Evolutionary conservation across 1,140 invertebrate genomes (phyloP).

Genomic region (Drosophila sturtevanti): DNA sequence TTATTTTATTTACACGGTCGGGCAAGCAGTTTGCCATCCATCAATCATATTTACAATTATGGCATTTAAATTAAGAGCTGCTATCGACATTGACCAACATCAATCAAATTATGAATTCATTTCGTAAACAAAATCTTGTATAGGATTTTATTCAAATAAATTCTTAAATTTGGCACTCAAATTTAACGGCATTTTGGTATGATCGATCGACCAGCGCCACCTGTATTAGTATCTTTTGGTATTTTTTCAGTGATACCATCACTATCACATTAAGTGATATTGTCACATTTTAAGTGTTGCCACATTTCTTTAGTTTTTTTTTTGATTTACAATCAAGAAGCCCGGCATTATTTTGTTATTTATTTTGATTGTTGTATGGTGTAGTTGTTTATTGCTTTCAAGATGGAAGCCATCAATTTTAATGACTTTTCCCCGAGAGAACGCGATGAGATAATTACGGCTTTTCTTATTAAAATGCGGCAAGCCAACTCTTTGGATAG

Average conservation of each 20-base stretch:
- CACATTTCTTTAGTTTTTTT: not conserved
- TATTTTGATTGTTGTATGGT: not conserved
- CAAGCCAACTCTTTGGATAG: slow-evolving; percentile 38
- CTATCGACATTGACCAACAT: slow-evolving; percentile 28
- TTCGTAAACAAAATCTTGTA: too few relatives aligned
- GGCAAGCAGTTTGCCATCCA: slow-evolving; percentile 23
- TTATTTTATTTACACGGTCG: slow-evolving; percentile 47
- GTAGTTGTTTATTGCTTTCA: not conserved
- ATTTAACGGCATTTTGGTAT: not conserved
- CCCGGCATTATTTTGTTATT: not conserved
- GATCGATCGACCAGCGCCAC: not conserved
- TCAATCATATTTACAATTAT: slow-evolving; percentile 56
- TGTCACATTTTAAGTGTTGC: not conserved
- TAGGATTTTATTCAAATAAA: slow-evolving; percentile 28
- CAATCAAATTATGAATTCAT: not conserved
- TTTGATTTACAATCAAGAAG: not conserved
- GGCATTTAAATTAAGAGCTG: slow-evolving; percentile 4
- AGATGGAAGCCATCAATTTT: slow-evolving; percentile 64
- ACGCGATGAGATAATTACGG: slow-evolving; percentile 59
- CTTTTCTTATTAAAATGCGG: slow-evolving; percentile 57
- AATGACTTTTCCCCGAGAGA: slow-evolving; percentile 57
- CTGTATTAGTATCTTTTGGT: not conserved
- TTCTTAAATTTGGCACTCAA: not conserved
- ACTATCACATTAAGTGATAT: not conserved
- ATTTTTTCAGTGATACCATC: not conserved